phyloP scores from a whole-genome alignment of 2,113 vertebrate genomes.

The Echinops telfairi region DNA sequence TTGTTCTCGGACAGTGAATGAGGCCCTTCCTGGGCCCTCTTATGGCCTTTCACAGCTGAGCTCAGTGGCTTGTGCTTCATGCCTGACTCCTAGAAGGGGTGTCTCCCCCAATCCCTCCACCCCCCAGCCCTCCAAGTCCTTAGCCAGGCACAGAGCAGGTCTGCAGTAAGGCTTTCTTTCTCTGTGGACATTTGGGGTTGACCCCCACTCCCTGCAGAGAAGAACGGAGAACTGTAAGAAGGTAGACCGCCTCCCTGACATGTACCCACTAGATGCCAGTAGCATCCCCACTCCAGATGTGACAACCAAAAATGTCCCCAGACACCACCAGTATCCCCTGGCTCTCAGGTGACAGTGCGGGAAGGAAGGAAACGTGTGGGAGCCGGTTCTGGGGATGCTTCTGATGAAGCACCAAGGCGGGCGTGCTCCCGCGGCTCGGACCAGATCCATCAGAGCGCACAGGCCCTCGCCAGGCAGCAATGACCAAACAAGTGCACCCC shows the following conservation, averaged over 20 bases:
- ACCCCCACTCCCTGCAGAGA: not conserved
- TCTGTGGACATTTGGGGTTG: too few species aligned
- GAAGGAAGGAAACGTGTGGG: not conserved
- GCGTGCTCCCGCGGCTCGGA: not conserved
- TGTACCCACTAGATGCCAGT: not conserved
- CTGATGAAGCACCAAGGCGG: not conserved
- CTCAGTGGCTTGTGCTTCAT: too few species aligned
- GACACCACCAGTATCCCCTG: not conserved
- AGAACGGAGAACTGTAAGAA: not conserved
- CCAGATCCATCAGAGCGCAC: too few species aligned
- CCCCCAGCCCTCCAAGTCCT: not conserved
- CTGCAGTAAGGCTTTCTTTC: not conserved
- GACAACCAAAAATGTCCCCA: not conserved
- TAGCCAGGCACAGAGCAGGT: too few species aligned
- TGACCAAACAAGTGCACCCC: too few species aligned
- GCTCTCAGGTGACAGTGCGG: not conserved
- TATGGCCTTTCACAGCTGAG: too few species aligned
- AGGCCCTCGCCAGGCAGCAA: too few species aligned
- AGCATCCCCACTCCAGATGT: not conserved
- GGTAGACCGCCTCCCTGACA: too few species aligned
- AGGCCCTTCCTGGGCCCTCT: too few species aligned
- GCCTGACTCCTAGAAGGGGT: too few species aligned
- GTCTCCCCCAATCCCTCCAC: not conserved
- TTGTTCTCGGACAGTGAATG: too few species aligned
- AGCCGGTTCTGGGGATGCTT: too few species aligned